phyloP scores from a whole-genome alignment of 2,888 invertebrate species.

The Dynastes grantii region DNA sequence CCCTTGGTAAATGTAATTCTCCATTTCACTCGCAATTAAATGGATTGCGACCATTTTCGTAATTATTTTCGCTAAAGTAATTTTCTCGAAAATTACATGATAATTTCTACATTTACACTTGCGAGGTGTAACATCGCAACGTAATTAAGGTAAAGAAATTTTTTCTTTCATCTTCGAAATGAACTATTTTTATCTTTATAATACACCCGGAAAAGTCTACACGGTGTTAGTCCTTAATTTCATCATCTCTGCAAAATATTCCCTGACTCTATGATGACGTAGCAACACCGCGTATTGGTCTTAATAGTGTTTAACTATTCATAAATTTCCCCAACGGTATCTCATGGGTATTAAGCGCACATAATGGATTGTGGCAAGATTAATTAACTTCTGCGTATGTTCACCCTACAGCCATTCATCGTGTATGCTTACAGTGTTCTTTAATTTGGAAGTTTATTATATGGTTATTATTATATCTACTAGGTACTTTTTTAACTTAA shows the following conservation, averaged over 20 bases:
- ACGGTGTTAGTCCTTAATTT: not conserved
- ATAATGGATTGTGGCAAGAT: conserved; percentile 27
- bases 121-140: no score
- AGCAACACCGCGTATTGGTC: conserved; percentile 1
- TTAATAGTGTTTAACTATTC: conserved; percentile 22
- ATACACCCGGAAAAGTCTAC: not conserved
- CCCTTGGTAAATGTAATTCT: no score
- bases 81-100: no score
- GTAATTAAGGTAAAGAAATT: no score
- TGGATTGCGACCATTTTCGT: no score
- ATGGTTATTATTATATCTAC: no score
- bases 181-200: not conserved
- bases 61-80: no score
- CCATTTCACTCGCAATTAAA: no score
- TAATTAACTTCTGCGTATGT: conserved; percentile 28
- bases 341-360: conserved; percentile 11
- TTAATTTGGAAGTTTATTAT: no score
- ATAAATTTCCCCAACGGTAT: conserved; percentile 9
- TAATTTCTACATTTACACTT: no score
- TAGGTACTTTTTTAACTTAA: no score
- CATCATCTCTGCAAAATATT: not conserved
- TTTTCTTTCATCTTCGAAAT: no score
- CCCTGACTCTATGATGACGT: not conserved
- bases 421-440: not conserved
- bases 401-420: conserved; percentile 14